A percentile compares a stretch with the other conserved stretches of the same genome.
Evolutionary conservation across 2,797 vertebrate species (phyloP).

Genomic region (Lateolabrax maculatus): DNA sequence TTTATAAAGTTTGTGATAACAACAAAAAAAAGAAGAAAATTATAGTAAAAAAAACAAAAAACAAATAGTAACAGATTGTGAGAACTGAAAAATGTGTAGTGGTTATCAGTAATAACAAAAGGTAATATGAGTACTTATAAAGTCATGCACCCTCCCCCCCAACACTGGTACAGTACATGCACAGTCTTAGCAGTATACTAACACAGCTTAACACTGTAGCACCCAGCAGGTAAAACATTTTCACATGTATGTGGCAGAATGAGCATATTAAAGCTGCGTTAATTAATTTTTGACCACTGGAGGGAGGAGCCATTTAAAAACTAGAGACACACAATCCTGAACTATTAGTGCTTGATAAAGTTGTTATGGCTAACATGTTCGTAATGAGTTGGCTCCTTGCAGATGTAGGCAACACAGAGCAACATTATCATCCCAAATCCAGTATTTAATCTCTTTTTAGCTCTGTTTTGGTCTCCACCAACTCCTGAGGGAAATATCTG

Average conservation of each 20-base stretch:
- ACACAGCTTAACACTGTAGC: neutral
- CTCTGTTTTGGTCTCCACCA: too few relatives aligned
- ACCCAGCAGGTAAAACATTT: conserved; percentile 8
- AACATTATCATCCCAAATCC: neutral
- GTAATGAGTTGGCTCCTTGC: neutral
- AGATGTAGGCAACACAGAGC: neutral
- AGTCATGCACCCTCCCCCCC: neutral
- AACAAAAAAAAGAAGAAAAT: conserved; percentile 3
- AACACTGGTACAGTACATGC: conserved; percentile 11
- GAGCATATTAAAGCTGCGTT: conserved; percentile 27
- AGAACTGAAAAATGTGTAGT: neutral
- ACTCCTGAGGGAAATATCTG: too few relatives aligned
- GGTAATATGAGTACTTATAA: conserved; percentile 1
- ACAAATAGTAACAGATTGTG: neutral
- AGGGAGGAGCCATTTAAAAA: neutral
- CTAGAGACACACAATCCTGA: neutral
- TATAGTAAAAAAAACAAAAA: conserved; percentile 1
- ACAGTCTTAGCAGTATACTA: neutral
- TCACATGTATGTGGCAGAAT: neutral
- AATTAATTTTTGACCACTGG: conserved; percentile 1
- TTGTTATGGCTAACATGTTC: neutral
- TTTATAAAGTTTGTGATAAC: conserved; percentile 13
- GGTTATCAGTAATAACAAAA: neutral
- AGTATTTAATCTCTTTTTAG: too few relatives aligned
- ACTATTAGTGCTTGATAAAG: neutral